Evolutionary conservation across 2,113 vertebrate species (phyloP).

Genomic region (Pteruthius melanotis): DNA sequence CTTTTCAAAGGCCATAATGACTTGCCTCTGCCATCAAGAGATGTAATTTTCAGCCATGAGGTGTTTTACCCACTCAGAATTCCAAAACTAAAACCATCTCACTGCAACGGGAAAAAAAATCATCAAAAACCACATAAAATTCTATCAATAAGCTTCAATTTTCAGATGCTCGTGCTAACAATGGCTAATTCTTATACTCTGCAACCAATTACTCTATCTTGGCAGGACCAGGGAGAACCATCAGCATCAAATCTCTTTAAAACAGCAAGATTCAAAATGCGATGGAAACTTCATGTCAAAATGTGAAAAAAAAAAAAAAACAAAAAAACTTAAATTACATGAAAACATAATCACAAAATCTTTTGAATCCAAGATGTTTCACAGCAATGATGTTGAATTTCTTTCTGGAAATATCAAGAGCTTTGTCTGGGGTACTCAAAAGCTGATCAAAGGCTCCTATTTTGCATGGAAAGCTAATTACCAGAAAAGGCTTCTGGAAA

Average conservation of each 20-base stretch:
- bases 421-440: neutral
- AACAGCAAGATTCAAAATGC: neutral
- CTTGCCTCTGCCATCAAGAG: neutral
- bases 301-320: neutral
- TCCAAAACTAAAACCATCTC: neutral
- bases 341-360: neutral
- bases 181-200: neutral
- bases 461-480: neutral
- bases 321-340: too few species aligned
- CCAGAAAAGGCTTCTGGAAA: neutral
- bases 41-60: neutral
- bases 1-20: neutral
- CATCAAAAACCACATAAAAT: fast-evolving
- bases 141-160: neutral
- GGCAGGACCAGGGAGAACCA: neutral
- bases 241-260: neutral
- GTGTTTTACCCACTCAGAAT: neutral
- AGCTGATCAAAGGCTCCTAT: neutral
- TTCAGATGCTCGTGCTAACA: neutral
- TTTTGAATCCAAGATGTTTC: neutral
- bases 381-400: neutral
- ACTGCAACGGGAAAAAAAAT: neutral
- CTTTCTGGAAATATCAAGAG: neutral
- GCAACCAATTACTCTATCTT: neutral
- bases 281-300: neutral